Percentiles rank a stretch among this genome's conserved stretches.
Conservation (phyloP, 2,797 vertebrate species). For the Helicolenus hilgendorfi region DNA sequence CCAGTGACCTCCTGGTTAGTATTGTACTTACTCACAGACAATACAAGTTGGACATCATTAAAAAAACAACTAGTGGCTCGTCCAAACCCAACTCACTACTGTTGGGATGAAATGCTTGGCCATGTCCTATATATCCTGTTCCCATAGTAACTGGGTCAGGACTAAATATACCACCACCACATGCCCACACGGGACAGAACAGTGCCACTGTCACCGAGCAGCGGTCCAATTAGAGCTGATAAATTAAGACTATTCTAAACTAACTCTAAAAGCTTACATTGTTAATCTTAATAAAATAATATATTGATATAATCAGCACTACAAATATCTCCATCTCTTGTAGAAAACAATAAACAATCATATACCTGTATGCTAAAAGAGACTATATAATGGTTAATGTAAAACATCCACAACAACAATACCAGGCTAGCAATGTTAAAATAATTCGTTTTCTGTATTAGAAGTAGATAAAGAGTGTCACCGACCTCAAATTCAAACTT, state of each 20-base stretch:
- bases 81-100: constrained; percentile 39
- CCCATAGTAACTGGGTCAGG: constrained; percentile 87
- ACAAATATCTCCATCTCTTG: neutral
- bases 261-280: neutral
- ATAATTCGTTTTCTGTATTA: neutral
- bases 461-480: neutral
- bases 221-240: constrained; percentile 74
- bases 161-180: constrained; percentile 86
- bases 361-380: neutral
- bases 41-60: neutral
- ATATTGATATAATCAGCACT: neutral
- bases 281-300: neutral
- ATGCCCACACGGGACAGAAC: constrained; percentile 83
- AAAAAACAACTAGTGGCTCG: constrained; percentile 20
- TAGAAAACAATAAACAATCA: neutral
- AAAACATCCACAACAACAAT: neutral
- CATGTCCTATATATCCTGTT: constrained; percentile 85
- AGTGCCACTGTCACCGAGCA: constrained; percentile 74
- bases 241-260: constrained; percentile 52
- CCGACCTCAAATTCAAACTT: constrained; percentile 99
- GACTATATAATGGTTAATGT: neutral
- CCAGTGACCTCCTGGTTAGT: neutral
- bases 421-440: neutral
- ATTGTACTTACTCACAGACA: neutral
- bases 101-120: constrained; percentile 52